Conservation (phyloP, 2,113 vertebrate species). For the Crocuta crocuta region DNA sequence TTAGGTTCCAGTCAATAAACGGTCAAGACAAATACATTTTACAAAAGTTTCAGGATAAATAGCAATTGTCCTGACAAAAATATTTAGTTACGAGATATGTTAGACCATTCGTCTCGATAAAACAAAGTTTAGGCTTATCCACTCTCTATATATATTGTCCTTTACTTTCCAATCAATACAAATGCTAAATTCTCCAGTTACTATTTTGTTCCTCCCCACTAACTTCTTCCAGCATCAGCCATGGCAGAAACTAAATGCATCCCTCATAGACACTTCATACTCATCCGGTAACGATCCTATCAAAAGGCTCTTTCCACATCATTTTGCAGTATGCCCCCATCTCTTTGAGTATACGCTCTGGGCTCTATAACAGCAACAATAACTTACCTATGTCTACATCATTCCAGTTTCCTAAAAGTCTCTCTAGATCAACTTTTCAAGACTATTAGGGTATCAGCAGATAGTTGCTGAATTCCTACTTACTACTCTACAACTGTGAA, state of each 20-base stretch:
- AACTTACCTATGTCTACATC: background rate
- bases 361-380: background rate
- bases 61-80: background rate
- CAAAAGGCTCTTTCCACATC: background rate
- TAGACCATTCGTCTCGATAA: background rate
- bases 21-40: background rate
- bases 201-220: background rate
- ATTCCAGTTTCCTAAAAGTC: background rate
- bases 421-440: background rate
- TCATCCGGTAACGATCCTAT: background rate
- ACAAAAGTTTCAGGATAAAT: background rate
- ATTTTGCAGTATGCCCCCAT: background rate
- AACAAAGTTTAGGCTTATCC: background rate
- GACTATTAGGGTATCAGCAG: background rate
- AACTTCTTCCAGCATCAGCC: background rate
- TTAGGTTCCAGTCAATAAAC: background rate
- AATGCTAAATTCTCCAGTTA: background rate
- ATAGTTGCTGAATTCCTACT: background rate
- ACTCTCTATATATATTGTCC: background rate
- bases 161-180: constrained; percentile 28
- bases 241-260: constrained; percentile 8
- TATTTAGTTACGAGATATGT: background rate
- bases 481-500: background rate
- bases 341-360: background rate
- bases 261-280: background rate